These are phyloP conservation scores for Sminthurides aquaticus DNA, from an alignment of 2,888 invertebrate species.

Conservation along the genomic window DNA sequence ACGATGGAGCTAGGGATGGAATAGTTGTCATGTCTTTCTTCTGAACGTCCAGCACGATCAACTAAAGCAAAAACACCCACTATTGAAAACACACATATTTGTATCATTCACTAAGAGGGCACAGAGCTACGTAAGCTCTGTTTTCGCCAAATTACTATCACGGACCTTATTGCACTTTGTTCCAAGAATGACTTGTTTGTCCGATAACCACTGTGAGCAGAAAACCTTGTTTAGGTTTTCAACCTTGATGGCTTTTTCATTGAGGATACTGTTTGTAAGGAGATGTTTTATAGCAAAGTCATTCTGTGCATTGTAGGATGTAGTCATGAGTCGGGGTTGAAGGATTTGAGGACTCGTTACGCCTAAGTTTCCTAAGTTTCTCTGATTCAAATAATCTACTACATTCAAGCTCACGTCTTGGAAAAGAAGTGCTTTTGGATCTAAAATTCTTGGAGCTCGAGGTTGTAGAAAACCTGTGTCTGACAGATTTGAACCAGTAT, in stretches of 20 bases:
- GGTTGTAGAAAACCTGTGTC: background rate
- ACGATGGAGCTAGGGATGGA: constrained; percentile 59
- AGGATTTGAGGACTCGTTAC: constrained; percentile 45
- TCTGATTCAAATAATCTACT: constrained; percentile 71
- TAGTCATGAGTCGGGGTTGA: constrained; percentile 35
- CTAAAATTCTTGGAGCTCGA: background rate
- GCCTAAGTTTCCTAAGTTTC: constrained; percentile 59
- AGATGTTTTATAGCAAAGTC: constrained; percentile 81
- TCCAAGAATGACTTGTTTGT: constrained; percentile 89
- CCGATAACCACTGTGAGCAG: constrained; percentile 92
- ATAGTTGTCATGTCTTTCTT: constrained; percentile 80
- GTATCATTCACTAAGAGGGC: too few relatives aligned
- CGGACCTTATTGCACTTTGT: constrained; percentile 91
- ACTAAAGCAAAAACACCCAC: constrained; percentile 49
- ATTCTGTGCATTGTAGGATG: constrained; percentile 31
- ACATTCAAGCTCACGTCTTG: constrained; percentile 58
- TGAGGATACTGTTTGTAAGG: constrained; percentile 79
- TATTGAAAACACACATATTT: too few relatives aligned
- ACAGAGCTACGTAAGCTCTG: background rate
- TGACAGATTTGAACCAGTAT: background rate
- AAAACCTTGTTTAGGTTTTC: constrained; percentile 88
- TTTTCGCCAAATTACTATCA: background rate
- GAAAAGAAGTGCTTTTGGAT: constrained; percentile 15
- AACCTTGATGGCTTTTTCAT: constrained; percentile 72
- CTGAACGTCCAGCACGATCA: constrained; percentile 86